Evolutionary conservation across 2,888 invertebrate species (phyloP), one percentile per base, ranked within the genome.

Genomic region (Standfussiana lucernea): DNA sequence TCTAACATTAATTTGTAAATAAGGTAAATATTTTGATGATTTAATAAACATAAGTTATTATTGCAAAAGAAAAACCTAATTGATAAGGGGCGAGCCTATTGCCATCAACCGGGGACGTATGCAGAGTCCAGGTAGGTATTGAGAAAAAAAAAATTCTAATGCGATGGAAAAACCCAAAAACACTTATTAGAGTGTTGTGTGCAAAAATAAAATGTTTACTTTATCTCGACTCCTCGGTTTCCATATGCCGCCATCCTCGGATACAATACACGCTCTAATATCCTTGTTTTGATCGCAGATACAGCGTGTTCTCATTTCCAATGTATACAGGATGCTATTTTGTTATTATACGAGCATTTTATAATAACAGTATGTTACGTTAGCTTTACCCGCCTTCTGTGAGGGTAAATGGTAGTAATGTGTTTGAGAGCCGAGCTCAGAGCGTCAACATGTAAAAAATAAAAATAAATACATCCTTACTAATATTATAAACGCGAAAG

Each of bases 231-330:
- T 80, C 67, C 75, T n/a, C 13, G 68, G 56, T 68, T 64, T 84
- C 15, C 24, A 28, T 47, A 37, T 35, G 8, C 37, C 28, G 6
- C 15, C 32, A 50, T 65, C 37, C 18, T 75, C 47, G 69, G 64
- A 79, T 77, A 86, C 73, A 82, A 72, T 53, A 79, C 65, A 75
- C 71, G 56, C 50, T 77, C 47, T 85, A 84, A 86, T 88, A 75
- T 78, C 56, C 85, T 88, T 87, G 87, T 88, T 87, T 82, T 88
- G 87, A 88, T 87, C 80, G 32, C 70, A 82, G 85, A 87, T 87
- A 86, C 75, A 82, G 80, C 75, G 80, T 75, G 81, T 76, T 86
- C 73, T n/a, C 68, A 42, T 69, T 61, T 42, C 65, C 61, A 50
- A 56, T 50, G 32, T 83, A 69, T 65, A 82, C 42, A 75, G 68